A percentile compares a stretch with the other conserved stretches of the same genome.
Evolutionary conservation across 2,113 vertebrate species (phyloP).

Genomic region (Synodontis membranacea): DNA sequence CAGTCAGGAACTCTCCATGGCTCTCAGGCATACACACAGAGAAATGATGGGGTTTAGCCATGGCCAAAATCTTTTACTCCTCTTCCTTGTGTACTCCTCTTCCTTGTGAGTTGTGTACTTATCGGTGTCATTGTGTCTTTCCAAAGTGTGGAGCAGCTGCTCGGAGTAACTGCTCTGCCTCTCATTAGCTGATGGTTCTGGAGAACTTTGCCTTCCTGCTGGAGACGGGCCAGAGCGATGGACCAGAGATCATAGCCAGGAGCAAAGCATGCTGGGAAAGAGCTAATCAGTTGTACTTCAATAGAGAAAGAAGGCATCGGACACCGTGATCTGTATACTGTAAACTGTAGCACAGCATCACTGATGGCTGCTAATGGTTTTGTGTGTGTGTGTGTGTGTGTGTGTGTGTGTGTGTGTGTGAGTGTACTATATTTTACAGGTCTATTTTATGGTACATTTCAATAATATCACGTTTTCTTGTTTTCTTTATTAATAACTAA

Average conservation of each 20-base stretch:
- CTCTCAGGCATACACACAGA: slow-evolving; percentile 17
- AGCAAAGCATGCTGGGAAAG: slow-evolving; percentile 34
- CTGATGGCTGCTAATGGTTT: not conserved
- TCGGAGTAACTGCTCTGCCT: not conserved
- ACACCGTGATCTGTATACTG: not conserved
- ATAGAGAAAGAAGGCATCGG: not conserved
- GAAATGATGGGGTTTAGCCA: not conserved
- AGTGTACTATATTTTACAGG: no score
- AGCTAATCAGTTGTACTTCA: not conserved
- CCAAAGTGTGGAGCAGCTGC: slow-evolving; percentile 24
- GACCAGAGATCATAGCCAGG: slow-evolving; percentile 28
- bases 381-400: slow-evolving; percentile 15
- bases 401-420: slow-evolving; percentile 8
- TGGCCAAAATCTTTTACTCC: not conserved
- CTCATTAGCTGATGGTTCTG: slow-evolving; percentile 17
- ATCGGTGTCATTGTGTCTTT: slow-evolving; percentile 2
- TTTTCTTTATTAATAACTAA: no score
- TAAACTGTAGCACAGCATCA: not conserved
- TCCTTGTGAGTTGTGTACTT: not conserved
- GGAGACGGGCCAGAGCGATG: not conserved
- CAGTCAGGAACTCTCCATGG: slow-evolving; percentile 38
- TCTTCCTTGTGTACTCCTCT: not conserved
- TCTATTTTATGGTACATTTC: no score
- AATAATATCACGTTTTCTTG: no score
- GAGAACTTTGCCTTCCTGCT: slow-evolving; percentile 28